Percentiles rank a stretch among this genome's conserved stretches.
Evolutionary conservation across 2,797 vertebrate species (phyloP).

Genomic region (Falco biarmicus): DNA sequence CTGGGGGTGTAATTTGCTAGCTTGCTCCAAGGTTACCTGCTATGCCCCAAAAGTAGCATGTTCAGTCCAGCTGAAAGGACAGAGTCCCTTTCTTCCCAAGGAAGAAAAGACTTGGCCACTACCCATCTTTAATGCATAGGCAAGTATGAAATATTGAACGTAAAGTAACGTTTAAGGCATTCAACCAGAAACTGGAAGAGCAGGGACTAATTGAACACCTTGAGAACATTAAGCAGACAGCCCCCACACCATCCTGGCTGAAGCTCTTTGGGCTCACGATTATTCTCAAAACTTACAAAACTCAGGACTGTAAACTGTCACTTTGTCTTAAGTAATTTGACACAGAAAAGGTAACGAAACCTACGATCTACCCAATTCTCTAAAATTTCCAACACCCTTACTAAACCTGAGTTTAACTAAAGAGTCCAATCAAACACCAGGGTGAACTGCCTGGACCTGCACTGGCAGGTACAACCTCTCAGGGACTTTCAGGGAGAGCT

Average conservation of each 20-base stretch:
- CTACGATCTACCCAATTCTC: not conserved
- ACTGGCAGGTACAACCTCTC: not conserved
- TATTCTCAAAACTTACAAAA: not conserved
- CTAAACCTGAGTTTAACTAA: not conserved
- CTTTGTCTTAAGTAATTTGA: not conserved
- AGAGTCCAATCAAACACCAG: not conserved
- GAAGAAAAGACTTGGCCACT: not conserved
- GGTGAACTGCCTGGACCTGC: not conserved
- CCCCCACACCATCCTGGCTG: accelerated
- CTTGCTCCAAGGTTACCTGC: not conserved
- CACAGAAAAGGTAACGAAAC: not conserved
- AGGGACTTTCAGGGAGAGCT: not conserved
- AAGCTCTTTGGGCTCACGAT: not conserved
- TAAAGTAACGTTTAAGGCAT: not conserved
- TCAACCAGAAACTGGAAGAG: not conserved
- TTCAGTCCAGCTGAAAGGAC: not conserved
- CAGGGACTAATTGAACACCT: not conserved
- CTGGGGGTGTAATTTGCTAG: not conserved
- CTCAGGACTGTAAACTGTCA: not conserved
- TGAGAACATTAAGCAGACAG: not conserved
- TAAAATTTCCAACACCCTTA: not conserved
- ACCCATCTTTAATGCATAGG: not conserved
- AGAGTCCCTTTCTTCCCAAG: not conserved
- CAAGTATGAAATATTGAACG: not conserved
- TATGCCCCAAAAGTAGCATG: not conserved